Percentiles rank a stretch among this genome's conserved stretches.
Evolutionary conservation across 2,888 invertebrate genomes (phyloP).

Genomic region (Dendrolimus pini): DNA sequence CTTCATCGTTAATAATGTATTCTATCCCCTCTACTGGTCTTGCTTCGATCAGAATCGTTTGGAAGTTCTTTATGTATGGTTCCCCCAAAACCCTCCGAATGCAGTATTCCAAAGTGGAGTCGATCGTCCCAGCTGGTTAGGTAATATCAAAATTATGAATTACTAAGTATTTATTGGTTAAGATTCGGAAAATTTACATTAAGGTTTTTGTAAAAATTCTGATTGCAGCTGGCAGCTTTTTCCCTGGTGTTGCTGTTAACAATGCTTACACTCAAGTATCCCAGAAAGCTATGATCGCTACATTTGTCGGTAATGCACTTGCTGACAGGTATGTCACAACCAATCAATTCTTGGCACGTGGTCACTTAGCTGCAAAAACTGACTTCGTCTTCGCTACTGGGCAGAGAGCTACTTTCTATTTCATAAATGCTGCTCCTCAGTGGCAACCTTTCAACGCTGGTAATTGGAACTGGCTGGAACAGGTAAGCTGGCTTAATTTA

Average conservation of each 20-base stretch:
- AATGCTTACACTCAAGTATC: conserved; percentile 50
- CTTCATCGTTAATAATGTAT: conserved; percentile 56
- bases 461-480: conserved; percentile 75
- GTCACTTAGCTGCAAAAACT: conserved; percentile 78
- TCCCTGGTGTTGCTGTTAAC: conserved; percentile 54
- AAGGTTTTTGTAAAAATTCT: too few species aligned
- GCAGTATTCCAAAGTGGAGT: conserved; percentile 63
- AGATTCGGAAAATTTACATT: too few species aligned
- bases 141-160: conserved; percentile 17
- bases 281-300: conserved; percentile 43
- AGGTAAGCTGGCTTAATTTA: conserved; percentile 19
- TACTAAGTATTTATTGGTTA: too few species aligned
- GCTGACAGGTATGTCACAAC: conserved; percentile 65
- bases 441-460: conserved; percentile 80
- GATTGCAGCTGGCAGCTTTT: conserved; percentile 63
- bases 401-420: conserved; percentile 78
- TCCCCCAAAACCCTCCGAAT: conserved; percentile 59
- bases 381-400: conserved; percentile 78
- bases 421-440: conserved; percentile 80
- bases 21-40: conserved; percentile 64
- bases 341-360: conserved; percentile 69
- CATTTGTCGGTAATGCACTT: conserved; percentile 38
- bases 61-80: conserved; percentile 71
- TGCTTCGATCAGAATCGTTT: conserved; percentile 72
- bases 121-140: conserved; percentile 61